Conservation (phyloP, 2,888 invertebrate genomes). For the Drosophila histrio region DNA sequence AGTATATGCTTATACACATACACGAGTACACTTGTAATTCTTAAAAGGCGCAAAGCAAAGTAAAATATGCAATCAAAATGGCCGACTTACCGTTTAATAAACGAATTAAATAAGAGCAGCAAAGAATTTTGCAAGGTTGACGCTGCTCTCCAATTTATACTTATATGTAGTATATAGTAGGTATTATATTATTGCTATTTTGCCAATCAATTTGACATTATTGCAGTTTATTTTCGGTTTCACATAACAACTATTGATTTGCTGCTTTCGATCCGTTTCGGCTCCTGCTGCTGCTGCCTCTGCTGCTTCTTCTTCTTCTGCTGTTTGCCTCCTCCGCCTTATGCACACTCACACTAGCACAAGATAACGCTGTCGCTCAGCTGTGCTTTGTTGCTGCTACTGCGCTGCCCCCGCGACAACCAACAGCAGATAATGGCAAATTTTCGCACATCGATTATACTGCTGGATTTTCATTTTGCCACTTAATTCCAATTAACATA, state of each 20-base stretch:
- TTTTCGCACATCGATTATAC: constrained; percentile 62
- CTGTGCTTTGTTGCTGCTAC: constrained; percentile 47
- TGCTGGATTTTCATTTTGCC: constrained; percentile 35
- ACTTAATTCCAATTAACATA: constrained; percentile 19
- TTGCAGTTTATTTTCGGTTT: constrained; percentile 55
- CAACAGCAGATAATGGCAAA: constrained; percentile 37
- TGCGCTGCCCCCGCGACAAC: constrained; percentile 16
- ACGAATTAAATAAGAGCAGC: constrained; percentile 41
- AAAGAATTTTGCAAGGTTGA: constrained; percentile 43
- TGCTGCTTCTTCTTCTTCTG: constrained; percentile 31
- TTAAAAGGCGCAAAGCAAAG: constrained; percentile 20
- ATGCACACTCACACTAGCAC: constrained; percentile 17
- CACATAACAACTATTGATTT: constrained; percentile 57
- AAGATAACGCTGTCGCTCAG: constrained; percentile 39
- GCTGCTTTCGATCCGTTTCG: constrained; percentile 36
- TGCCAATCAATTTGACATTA: constrained; percentile 48
- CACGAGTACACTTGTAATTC: constrained; percentile 9
- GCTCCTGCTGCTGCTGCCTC: constrained; percentile 17
- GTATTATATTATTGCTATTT: constrained; percentile 7
- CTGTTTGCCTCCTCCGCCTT: constrained; percentile 34
- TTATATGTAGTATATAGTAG: neutral
- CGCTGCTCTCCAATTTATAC: neutral
- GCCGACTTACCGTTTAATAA: constrained; percentile 67
- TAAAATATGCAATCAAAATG: constrained; percentile 63
- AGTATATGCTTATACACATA: neutral